Percentiles rank a stretch among this genome's conserved stretches.
These are phyloP conservation scores for Drosophila ercepeae DNA, from an alignment of 1,140 invertebrate genomes.

Conservation along the genomic window DNA sequence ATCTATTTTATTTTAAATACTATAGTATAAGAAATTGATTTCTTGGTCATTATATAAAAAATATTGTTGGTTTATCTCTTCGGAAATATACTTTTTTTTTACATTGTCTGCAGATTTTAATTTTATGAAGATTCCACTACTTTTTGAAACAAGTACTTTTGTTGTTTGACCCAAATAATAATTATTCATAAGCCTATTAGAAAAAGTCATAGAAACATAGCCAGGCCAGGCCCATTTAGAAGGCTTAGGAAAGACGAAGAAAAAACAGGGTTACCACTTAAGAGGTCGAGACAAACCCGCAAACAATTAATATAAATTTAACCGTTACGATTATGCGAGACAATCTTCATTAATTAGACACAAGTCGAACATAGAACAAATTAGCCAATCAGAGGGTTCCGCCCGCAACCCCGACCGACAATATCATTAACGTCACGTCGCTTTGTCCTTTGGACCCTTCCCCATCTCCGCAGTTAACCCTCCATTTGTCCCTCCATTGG, in stretches of 20 bases:
- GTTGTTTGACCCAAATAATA: background rate
- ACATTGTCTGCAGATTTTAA: too few species aligned
- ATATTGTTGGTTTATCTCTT: too few species aligned
- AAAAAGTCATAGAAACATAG: background rate
- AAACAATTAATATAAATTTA: constrained; percentile 71
- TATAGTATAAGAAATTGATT: too few species aligned
- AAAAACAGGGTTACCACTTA: constrained; percentile 17
- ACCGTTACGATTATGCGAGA: constrained; percentile 70
- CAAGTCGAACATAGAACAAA: constrained; percentile 47
- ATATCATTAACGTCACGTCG: constrained; percentile 46
- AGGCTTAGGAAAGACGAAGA: too few species aligned
- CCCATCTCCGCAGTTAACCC: background rate
- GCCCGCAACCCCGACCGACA: constrained; percentile 19
- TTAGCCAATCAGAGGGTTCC: constrained; percentile 18
- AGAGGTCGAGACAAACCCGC: constrained; percentile 22
- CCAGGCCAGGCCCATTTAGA: background rate
- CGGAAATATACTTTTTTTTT: too few species aligned
- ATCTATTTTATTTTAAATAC: too few species aligned
- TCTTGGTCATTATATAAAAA: too few species aligned
- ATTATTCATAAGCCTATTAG: background rate
- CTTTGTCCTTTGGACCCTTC: constrained; percentile 12
- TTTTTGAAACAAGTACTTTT: too few species aligned
- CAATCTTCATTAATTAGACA: constrained; percentile 74
- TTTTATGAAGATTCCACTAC: too few species aligned
- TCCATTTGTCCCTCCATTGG: constrained; percentile 5